phyloP scores from a whole-genome alignment of 2,888 invertebrate species.

The Phragmatobia fuliginosa region DNA sequence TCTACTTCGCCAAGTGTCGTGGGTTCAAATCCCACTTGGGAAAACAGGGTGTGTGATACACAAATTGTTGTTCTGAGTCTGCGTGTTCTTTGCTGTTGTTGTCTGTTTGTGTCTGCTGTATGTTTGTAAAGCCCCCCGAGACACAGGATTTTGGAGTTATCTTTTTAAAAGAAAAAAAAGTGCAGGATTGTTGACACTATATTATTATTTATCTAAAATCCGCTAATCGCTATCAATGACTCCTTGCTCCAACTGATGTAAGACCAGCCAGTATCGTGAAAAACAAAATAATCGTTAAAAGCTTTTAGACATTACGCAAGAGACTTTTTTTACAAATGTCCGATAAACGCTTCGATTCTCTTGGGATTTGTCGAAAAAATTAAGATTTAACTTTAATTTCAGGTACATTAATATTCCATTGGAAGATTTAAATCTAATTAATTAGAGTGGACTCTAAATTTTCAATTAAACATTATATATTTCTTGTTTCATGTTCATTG shows the following conservation, averaged over 20 bases:
- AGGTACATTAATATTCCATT: slow-evolving; percentile 20
- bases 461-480: background rate
- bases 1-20: too few relatives aligned
- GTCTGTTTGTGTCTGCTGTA: too few relatives aligned
- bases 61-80: too few relatives aligned
- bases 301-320: slow-evolving; percentile 47
- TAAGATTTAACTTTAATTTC: slow-evolving; percentile 28
- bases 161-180: too few relatives aligned
- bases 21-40: too few relatives aligned
- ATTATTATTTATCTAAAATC: too few relatives aligned
- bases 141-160: too few relatives aligned
- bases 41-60: too few relatives aligned
- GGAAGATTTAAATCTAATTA: background rate
- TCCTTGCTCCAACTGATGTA: slow-evolving; percentile 29
- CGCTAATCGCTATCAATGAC: slow-evolving; percentile 18
- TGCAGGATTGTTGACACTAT: too few relatives aligned
- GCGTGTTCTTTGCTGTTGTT: too few relatives aligned
- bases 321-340: slow-evolving; percentile 38
- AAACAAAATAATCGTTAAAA: slow-evolving; percentile 52
- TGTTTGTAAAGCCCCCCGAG: too few relatives aligned
- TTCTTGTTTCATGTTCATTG: too few relatives aligned
- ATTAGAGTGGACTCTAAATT: background rate
- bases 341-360: slow-evolving; percentile 36
- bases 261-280: slow-evolving; percentile 13
- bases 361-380: slow-evolving; percentile 28